Evolutionary conservation across 2,113 vertebrate genomes (phyloP).

Genomic region (Rhea pennata): DNA sequence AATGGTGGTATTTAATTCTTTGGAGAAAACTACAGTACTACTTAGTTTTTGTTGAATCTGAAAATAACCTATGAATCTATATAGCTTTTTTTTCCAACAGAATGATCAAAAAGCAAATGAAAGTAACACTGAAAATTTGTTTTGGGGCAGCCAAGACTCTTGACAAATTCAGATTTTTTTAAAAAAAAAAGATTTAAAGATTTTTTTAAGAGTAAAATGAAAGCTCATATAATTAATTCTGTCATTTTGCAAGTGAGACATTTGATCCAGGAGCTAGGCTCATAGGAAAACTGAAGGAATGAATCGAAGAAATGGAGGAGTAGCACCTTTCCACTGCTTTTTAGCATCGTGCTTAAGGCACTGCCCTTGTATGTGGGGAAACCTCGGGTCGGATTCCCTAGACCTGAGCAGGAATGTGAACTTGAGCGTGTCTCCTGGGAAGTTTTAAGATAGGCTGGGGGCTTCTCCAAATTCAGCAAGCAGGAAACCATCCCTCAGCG

Average conservation of each 20-base stretch:
- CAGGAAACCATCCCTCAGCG: fast-evolving
- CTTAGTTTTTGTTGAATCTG: background rate
- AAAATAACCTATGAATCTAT: background rate
- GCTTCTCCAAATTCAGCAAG: background rate
- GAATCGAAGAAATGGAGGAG: background rate
- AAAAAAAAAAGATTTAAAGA: background rate
- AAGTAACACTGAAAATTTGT: background rate
- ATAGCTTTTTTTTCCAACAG: background rate
- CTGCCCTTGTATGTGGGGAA: fast-evolving
- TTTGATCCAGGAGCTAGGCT: background rate
- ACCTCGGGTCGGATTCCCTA: background rate
- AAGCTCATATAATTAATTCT: background rate
- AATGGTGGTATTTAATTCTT: background rate
- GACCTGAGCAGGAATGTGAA: background rate
- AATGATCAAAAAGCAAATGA: background rate
- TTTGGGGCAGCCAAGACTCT: background rate
- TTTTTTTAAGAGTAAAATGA: background rate
- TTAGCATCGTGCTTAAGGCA: background rate
- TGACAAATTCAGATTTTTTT: background rate
- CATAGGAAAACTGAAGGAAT: fast-evolving
- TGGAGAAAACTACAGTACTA: fast-evolving
- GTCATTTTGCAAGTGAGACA: background rate
- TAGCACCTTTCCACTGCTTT: background rate
- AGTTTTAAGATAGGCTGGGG: background rate
- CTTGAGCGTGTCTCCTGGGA: background rate